Base-by-base conservation (phyloP, 2,888 invertebrate genomes). In the Scaptomyza polygonia region DNA sequence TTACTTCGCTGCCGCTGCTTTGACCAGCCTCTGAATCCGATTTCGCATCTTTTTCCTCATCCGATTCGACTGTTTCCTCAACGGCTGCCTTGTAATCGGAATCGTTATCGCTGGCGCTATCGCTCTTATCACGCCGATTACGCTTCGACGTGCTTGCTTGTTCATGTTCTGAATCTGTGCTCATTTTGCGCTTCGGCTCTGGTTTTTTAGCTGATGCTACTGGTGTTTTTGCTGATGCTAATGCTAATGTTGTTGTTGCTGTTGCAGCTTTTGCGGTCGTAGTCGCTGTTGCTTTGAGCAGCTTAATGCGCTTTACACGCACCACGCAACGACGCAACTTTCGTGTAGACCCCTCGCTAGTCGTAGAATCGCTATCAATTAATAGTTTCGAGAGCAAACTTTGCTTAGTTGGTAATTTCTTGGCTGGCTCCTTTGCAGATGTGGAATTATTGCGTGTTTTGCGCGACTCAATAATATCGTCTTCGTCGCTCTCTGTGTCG, bases 1-100 rank as follows among this genome's bases (percentile, higher is more conserved):
- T 87, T 32, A 91, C 77, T 69, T 91, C 91, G 45, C 90, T 91
- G 56, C 76, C 91, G 39, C 89, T 91, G 44, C 88, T 89, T 21
- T 79, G 58, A 5, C 39, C 68, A 11, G 69, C 73, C 18, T 81
- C 82, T 0, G 21, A 54, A 62, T 69, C 72, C 0, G 64, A 67
- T 25, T 72, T 77, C 5, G 18, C n/a, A 3, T 32, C 43, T 7
- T 64, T 51, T 5, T 62, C 72, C 9, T 74, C 61, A 2, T 64
- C 76, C 9, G 54, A 56, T 30, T 64, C 67, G 6, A 44, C 44
- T 8, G 54, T 45, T 4, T 79, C 54, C 6, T 61, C 54, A 1
- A 63, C 53, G 0, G 32, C 45, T 6, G 51, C 57, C 47, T 77
- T 67, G 49, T 64, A 71, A 54, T 88, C 88, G 1, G 89, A 83